phyloP scores from a whole-genome alignment of 2,888 invertebrate genomes.

The Agrenia bidenticulata region DNA sequence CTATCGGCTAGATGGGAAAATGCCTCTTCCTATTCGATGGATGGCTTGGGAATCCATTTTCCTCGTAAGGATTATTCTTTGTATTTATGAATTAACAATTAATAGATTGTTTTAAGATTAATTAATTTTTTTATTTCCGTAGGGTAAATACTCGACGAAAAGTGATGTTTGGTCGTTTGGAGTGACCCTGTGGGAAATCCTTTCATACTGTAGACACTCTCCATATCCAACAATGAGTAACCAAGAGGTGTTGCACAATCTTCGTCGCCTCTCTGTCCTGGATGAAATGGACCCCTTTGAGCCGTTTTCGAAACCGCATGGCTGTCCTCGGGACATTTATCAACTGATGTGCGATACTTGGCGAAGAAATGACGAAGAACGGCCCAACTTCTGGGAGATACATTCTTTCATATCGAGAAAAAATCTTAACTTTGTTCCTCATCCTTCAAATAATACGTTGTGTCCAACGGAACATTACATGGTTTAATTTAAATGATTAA shows the following conservation, averaged over 20 bases:
- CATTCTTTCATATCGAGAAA: slow-evolving; percentile 77
- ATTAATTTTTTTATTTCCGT: slow-evolving; percentile 40
- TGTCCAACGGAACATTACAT: slow-evolving; percentile 5
- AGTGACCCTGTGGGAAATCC: slow-evolving; percentile 82
- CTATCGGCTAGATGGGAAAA: slow-evolving; percentile 73
- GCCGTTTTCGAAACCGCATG: slow-evolving; percentile 66
- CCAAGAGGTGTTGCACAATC: slow-evolving; percentile 75
- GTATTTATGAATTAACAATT: slow-evolving; percentile 5
- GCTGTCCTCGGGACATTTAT: slow-evolving; percentile 77
- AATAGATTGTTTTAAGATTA: background rate
- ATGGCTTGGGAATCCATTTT: slow-evolving; percentile 79
- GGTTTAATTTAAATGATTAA: slow-evolving; percentile 3
- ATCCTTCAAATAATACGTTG: slow-evolving; percentile 7
- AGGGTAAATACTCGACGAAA: slow-evolving; percentile 86
- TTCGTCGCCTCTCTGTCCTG: slow-evolving; percentile 64
- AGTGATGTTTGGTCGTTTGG: slow-evolving; percentile 91
- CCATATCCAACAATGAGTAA: slow-evolving; percentile 77
- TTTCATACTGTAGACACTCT: slow-evolving; percentile 73
- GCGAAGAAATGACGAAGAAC: slow-evolving; percentile 75
- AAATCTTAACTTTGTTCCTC: slow-evolving; percentile 19
- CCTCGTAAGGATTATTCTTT: slow-evolving; percentile 60
- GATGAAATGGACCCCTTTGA: slow-evolving; percentile 56
- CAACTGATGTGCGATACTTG: slow-evolving; percentile 91
- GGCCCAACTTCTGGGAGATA: slow-evolving; percentile 84
- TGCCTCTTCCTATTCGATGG: slow-evolving; percentile 68